These are phyloP conservation scores for Coelinius sp. DNA, from an alignment of 2,888 invertebrate species.

Conservation along the genomic window DNA sequence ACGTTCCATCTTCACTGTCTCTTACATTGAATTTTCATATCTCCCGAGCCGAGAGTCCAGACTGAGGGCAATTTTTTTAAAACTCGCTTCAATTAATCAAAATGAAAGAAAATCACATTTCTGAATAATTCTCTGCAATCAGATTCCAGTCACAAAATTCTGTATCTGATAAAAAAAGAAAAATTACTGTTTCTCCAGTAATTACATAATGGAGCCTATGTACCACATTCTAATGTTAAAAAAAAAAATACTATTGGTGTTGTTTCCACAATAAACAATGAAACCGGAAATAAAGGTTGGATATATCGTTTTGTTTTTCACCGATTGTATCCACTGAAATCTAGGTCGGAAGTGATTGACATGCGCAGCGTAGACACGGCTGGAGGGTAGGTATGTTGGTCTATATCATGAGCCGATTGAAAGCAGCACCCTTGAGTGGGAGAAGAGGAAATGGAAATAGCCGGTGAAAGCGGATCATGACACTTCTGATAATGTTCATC, in stretches of 20 bases:
- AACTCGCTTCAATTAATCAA: too few species aligned
- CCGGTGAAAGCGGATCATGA: constrained; percentile 42
- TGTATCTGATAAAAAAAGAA: too few species aligned
- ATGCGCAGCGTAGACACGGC: constrained; percentile 10
- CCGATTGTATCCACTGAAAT: constrained; percentile 18
- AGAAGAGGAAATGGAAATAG: constrained; percentile 33
- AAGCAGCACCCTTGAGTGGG: constrained; percentile 26
- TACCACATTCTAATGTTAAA: background rate
- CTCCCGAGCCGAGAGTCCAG: too few species aligned
- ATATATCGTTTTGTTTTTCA: constrained; percentile 9
- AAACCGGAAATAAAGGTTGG: constrained; percentile 33
- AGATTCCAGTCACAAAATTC: background rate
- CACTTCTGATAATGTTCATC: constrained; percentile 48
- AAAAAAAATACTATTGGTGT: constrained; percentile 23
- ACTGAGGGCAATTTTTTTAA: too few species aligned
- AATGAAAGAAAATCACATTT: too few species aligned
- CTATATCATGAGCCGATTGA: constrained; percentile 35
- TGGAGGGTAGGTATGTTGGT: background rate
- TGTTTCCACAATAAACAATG: constrained; percentile 16
- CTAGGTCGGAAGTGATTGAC: constrained; percentile 19
- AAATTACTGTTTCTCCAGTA: background rate
- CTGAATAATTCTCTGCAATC: background rate
- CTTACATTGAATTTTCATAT: too few species aligned
- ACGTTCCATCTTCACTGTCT: too few species aligned
- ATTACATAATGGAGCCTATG: background rate